phyloP scores from a whole-genome alignment of 2,113 vertebrate genomes.

The Ctenomys sociabilis region DNA sequence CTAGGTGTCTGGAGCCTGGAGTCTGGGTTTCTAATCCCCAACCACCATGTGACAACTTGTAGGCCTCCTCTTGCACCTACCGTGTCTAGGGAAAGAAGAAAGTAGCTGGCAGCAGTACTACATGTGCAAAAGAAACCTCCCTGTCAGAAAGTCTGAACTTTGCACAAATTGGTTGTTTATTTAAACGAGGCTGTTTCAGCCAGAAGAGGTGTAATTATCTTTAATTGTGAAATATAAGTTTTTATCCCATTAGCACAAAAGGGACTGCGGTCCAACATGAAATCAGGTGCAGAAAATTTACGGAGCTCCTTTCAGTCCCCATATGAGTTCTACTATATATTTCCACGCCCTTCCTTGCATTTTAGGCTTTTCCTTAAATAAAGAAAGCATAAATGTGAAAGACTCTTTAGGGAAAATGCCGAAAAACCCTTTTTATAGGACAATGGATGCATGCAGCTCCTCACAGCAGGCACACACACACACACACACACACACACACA shows the following conservation, averaged over 20 bases:
- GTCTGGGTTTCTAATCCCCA: background rate
- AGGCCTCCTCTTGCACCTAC: background rate
- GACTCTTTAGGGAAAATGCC: background rate
- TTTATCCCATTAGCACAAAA: constrained; percentile 38
- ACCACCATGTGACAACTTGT: background rate
- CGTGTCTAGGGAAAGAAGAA: background rate
- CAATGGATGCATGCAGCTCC: background rate
- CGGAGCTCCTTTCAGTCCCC: constrained; percentile 26
- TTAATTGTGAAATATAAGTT: constrained; percentile 40
- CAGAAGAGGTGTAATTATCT: constrained; percentile 21
- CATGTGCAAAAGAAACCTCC: background rate
- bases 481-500: background rate
- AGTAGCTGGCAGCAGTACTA: background rate
- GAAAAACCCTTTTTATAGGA: background rate
- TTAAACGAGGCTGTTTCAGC: background rate
- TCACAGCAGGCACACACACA: background rate
- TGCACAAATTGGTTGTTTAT: constrained; percentile 7
- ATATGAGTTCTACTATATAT: background rate
- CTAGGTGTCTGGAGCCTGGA: too few relatives aligned
- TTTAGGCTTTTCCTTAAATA: constrained; percentile 25
- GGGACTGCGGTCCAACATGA: background rate
- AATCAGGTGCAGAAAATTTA: constrained; percentile 28
- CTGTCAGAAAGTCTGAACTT: background rate
- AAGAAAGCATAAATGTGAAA: constrained; percentile 37
- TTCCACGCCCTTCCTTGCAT: background rate